phyloP scores from a whole-genome alignment of 1,140 invertebrate genomes.

The Aleiodes sp. region DNA sequence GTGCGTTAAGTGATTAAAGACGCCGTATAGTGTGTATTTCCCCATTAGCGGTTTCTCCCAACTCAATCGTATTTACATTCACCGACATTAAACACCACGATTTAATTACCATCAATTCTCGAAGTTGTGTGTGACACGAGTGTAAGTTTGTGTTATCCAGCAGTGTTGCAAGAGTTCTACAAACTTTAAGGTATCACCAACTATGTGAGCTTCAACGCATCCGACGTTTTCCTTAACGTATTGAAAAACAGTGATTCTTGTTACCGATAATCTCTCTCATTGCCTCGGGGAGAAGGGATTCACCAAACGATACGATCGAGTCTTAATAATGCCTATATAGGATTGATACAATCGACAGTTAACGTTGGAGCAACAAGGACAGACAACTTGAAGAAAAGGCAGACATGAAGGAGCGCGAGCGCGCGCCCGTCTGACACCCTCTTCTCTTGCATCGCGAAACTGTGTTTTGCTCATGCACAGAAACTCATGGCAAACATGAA shows the following conservation, averaged over 20 bases:
- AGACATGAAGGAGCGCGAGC: neutral
- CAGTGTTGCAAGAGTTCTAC: conserved; percentile 13
- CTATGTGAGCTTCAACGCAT: neutral
- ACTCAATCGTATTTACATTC: conserved; percentile 14
- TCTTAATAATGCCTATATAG: conserved; percentile 29
- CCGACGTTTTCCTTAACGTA: neutral
- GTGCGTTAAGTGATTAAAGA: neutral
- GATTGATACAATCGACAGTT: conserved; percentile 46
- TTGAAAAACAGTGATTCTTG: conserved; percentile 10
- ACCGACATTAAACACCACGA: conserved; percentile 38
- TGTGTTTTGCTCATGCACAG: conserved; percentile 14
- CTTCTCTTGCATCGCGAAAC: neutral
- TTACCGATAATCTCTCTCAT: neutral
- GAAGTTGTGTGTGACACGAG: no score
- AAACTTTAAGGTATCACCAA: neutral
- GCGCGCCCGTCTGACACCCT: no score
- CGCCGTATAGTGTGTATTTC: neutral
- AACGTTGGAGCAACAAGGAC: conserved; percentile 34
- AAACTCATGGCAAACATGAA: no score
- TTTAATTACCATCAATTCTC: conserved; percentile 47
- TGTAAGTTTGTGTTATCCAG: neutral
- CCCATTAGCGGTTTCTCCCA: conserved; percentile 11
- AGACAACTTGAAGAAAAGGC: neutral
- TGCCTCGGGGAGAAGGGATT: no score
- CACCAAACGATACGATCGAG: conserved; percentile 14